Evolutionary conservation across 2,113 vertebrate species (phyloP), one percentile per base, ranked within the genome.

Genomic region (Empidonax traillii): DNA sequence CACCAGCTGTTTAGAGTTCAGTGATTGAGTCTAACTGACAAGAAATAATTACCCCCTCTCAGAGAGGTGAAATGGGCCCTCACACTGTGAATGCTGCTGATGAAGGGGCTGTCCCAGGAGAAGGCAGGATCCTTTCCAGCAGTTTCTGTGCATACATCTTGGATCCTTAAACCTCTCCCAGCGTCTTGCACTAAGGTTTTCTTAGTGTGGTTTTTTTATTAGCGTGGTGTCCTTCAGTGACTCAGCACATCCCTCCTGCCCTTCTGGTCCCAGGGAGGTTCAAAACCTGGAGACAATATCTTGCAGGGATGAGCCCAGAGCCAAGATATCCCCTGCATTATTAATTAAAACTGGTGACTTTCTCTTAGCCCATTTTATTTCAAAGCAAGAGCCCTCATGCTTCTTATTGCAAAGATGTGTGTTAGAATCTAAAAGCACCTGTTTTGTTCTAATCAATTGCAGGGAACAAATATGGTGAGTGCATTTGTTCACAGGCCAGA

Each of bases 11-110:
- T 87, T 47, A 43, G 94, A 75, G 94, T 37, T 92, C 86, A 41
- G 90, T 97, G 97, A 97, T 96, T 97, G 97, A 96, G 90, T 25
- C 90, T 92, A 62, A 69, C 78, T 94, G 97, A 92, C 85, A 75
- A 94, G 93, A 87, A 90, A 77, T 97, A 96, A 97, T 97, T 96
- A 78, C 87, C 96, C 90, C 77, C 96, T 96, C 94, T 95, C 82
- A 58, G 73, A 76, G 92, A 85, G 94, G 94, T 94, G 94, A 94
- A 94, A 93, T 89, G 87, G 85, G 39, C 88, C 68, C 95, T 96
- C 92, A 62, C 43, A 5, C 67, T 76, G 76, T 95, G 96, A 97
- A 96, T 97, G 92, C 90, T 46, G 82, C 94, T 97, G 96, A 96
- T 97, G 97, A 96, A 96, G 96, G 58, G 92, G 83, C 91, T 28